Evolutionary conservation across 1,140 invertebrate species (phyloP), one percentile per base, ranked within the genome.

Genomic region (Brevipalpus yothersi): DNA sequence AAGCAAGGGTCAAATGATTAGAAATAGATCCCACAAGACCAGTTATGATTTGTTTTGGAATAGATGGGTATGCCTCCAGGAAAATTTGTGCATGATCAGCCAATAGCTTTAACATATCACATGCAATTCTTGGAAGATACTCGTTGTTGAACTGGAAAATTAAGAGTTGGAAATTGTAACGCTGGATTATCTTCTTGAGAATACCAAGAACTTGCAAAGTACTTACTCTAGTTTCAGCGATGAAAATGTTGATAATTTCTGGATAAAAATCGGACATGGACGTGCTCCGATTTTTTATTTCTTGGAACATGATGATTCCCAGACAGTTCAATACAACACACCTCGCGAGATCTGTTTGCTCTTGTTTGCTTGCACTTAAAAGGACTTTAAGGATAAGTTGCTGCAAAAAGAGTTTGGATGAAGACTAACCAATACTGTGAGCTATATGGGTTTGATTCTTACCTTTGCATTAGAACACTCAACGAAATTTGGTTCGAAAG

Each of bases 281-380:
- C 60, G 75, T 71, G 59, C 73, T 76, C 59, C 76, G 76, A 66
- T 80, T 78, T 7, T 73, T 76, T 1, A 86, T 69, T 69, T 87
- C 82, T 69, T 82, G 76, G 65, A 87, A 84, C 31, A 86, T 72
- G 73, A 83, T 90, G 67, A 89, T 83, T 9, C 85, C 84, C 51
- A 96, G 77, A 62, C 84, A 82, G 49, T 84, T 87, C 3, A 95
- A 74, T 19, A 88, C 86, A 62, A 92, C 82, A 68, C 86, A 72
- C 69, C 89, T 79, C 19, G 89, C 90, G 66, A 84, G 77, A 41
- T 84, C 86, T 49, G 84, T 82, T 60, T 86, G 85, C 73, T 96
- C 91, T 40, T 80, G 75, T 60, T 86, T 82, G 56, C 86, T 89
- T 66, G 83, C 82, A 66, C 83, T 79, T 56, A 94, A 73, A 57